Percentiles rank a stretch among this genome's conserved stretches.
Conservation (phyloP, 2,113 vertebrate species). For the Eurypyga helias region DNA sequence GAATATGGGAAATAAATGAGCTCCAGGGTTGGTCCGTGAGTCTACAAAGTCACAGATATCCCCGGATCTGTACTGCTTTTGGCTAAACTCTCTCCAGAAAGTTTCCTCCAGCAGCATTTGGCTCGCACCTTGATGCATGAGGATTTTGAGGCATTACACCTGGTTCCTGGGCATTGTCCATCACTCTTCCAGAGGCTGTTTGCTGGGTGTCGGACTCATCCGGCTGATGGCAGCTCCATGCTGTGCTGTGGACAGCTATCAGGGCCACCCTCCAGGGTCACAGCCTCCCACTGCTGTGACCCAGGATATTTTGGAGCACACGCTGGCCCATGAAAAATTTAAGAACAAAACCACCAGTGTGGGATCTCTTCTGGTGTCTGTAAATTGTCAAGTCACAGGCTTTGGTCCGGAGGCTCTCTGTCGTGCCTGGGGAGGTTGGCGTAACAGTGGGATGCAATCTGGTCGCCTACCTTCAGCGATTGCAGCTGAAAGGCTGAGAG, state of each 20-base stretch:
- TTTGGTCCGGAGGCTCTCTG: not conserved
- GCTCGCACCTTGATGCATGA: not conserved
- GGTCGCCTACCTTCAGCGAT: not conserved
- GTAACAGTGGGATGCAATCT: not conserved
- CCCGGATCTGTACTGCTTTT: not conserved
- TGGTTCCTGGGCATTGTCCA: accelerated
- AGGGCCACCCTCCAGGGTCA: not conserved
- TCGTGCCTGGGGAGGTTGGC: accelerated
- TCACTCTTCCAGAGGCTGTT: not conserved
- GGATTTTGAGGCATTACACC: not conserved
- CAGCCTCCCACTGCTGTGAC: not conserved
- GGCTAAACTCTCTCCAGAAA: not conserved
- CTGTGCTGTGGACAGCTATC: not conserved
- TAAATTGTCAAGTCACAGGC: not conserved
- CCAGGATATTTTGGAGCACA: not conserved
- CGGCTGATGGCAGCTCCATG: not conserved
- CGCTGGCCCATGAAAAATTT: accelerated
- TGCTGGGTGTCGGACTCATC: not conserved
- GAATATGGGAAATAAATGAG: not conserved
- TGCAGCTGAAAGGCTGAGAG: not conserved
- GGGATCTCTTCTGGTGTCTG: not conserved
- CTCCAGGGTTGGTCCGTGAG: not conserved
- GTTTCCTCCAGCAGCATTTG: not conserved
- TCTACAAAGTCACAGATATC: not conserved
- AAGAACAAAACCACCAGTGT: not conserved